Evolutionary conservation across 2,888 invertebrate genomes (phyloP), one percentile per base, ranked within the genome.

Genomic region (Seira ritae): DNA sequence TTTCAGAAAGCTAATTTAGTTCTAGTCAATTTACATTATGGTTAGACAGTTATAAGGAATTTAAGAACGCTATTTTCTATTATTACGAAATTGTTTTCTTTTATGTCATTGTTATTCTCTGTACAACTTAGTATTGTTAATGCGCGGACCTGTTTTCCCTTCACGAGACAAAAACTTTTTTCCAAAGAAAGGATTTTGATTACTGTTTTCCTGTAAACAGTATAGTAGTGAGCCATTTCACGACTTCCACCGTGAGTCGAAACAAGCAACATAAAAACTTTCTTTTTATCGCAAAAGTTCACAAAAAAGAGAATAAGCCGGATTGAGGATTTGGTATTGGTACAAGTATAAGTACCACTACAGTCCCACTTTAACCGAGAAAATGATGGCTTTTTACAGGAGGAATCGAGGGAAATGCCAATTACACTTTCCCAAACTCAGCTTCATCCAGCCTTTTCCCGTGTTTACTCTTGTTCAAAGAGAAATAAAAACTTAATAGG

Each of bases 271-370:
- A 50, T 12, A 55, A 12, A 24, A 42, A 24, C 46, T 69, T 20
- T n/a, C n/a, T n/a, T 62, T 73, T 46, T 65, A 74, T 65, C 37
- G 74, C 37, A 24, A 66, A 74, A 74, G 74, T 74, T 72, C 3
- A 46, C 31, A 31, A 19, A 42, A 62, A 73, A 22, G 3, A 72
- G 12, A 31, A 42, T 20, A 20, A 22, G 20, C 17, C 22, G 19
- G 55, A 71, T 24, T n/a, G 55, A 23, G 23, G 46, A 12, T 46
- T 46, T 42, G 12, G 6, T 42, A 6, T 42, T 42, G 12, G 12
- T n/a, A n/a, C n/a, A n/a, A n/a, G n/a, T n/a, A n/a, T n/a, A n/a
- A n/a, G n/a, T n/a, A n/a, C n/a, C n/a, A n/a, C n/a, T n/a, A n/a
- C n/a, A n/a, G n/a, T n/a, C n/a, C n/a, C 46, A 42, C 12, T 42